phyloP scores from a whole-genome alignment of 1,140 invertebrate genomes.

The Diabrotica undecimpunctata region DNA sequence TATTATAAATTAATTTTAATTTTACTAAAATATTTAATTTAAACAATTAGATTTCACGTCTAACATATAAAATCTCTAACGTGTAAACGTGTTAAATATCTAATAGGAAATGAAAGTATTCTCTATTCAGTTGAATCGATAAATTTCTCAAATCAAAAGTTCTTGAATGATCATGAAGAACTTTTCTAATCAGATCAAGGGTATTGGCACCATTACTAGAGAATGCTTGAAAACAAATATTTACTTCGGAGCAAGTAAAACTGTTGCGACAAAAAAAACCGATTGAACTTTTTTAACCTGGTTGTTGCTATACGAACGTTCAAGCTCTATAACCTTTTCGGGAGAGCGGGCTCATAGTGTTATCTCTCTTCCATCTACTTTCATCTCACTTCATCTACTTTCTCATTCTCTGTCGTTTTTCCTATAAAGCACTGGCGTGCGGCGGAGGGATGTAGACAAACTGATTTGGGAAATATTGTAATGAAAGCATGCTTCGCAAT shows the following conservation, averaged over 20 bases:
- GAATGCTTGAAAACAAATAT: slow-evolving; percentile 9
- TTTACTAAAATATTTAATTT: too few species aligned
- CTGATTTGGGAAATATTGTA: too few species aligned
- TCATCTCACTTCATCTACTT: slow-evolving; percentile 16
- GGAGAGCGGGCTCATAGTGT: neutral
- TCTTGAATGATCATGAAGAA: too few species aligned
- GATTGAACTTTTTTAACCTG: slow-evolving; percentile 10
- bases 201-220: slow-evolving; percentile 6
- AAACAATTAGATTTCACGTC: too few species aligned
- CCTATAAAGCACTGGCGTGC: slow-evolving; percentile 18
- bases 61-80: too few species aligned
- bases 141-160: too few species aligned
- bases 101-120: too few species aligned
- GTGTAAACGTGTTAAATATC: too few species aligned
- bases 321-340: slow-evolving; percentile 18
- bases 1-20: too few species aligned
- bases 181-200: neutral
- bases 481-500: too few species aligned
- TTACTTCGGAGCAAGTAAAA: slow-evolving; percentile 6
- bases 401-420: slow-evolving; percentile 28
- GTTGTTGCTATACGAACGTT: slow-evolving; percentile 15
- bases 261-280: slow-evolving; percentile 4
- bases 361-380: neutral
- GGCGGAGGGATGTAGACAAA: too few species aligned
- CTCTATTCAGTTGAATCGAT: too few species aligned